Evolutionary conservation across 2,797 vertebrate species (phyloP).

Genomic region (Steatocranus sp.): DNA sequence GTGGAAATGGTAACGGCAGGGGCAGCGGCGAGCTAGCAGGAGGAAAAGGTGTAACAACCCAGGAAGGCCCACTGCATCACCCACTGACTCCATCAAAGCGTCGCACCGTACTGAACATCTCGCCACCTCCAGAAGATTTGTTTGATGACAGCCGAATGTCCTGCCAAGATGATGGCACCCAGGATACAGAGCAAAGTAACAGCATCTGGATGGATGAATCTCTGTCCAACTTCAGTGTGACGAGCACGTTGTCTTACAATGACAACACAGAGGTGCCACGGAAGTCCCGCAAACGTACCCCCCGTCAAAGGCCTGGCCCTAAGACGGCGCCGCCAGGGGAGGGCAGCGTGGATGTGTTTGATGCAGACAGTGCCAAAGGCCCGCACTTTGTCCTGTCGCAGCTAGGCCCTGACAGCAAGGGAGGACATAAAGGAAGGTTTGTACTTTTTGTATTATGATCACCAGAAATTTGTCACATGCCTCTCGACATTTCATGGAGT

Average conservation of each 20-base stretch:
- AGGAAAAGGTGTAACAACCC: slow-evolving; percentile 54
- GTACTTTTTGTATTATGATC: neutral
- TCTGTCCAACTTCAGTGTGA: slow-evolving; percentile 96
- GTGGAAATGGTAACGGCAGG: slow-evolving; percentile 45
- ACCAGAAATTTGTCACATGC: neutral
- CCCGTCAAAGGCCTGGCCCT: slow-evolving; percentile 94
- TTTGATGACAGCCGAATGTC: slow-evolving; percentile 96
- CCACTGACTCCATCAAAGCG: slow-evolving; percentile 92
- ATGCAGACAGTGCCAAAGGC: slow-evolving; percentile 98
- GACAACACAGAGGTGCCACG: slow-evolving; percentile 99
- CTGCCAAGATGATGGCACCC: slow-evolving; percentile 89
- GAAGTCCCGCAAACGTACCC: slow-evolving; percentile 96
- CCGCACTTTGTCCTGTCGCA: slow-evolving; percentile 99
- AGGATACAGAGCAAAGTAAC: slow-evolving; percentile 96
- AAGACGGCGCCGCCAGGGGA: slow-evolving; percentile 82
- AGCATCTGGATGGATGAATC: slow-evolving; percentile 99
- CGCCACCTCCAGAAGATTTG: slow-evolving; percentile 96
- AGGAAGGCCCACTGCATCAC: slow-evolving; percentile 78
- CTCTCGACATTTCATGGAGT: neutral
- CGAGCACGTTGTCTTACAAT: slow-evolving; percentile 94
- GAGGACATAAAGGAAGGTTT: slow-evolving; percentile 88
- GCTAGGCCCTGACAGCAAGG: slow-evolving; percentile 92
- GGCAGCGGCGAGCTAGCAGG: slow-evolving; percentile 43
- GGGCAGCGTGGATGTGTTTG: slow-evolving; percentile 96
- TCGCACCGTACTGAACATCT: slow-evolving; percentile 94